Evolutionary conservation across 2,113 vertebrate genomes (phyloP).

Genomic region (Sciurus niger): DNA sequence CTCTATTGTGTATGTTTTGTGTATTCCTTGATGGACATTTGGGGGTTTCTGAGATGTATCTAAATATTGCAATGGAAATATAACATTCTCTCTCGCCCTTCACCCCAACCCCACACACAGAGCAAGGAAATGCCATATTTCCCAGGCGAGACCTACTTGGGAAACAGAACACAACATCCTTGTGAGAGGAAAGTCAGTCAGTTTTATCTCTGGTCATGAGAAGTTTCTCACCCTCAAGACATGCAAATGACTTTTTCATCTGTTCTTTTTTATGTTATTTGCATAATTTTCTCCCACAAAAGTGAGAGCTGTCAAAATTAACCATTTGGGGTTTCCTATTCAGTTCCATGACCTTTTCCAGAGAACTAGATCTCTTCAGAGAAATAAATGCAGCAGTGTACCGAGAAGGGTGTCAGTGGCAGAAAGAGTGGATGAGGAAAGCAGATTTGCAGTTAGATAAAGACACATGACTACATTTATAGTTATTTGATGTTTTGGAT

Average conservation of each 20-base stretch:
- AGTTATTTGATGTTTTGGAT: no score
- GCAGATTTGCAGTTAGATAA: not conserved
- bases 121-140: constrained; percentile 64
- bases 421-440: not conserved
- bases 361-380: not conserved
- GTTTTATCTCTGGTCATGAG: constrained; percentile 67
- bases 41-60: not conserved
- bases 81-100: not conserved
- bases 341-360: not conserved
- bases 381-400: not conserved
- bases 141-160: constrained; percentile 50
- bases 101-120: no score
- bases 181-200: constrained; percentile 63
- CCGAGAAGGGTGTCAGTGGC: not conserved
- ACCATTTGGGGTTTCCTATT: constrained; percentile 40
- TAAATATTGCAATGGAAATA: not conserved
- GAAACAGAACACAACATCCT: constrained; percentile 41
- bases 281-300: constrained; percentile 68
- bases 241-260: constrained; percentile 80
- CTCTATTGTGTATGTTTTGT: not conserved
- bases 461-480: no score
- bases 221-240: constrained; percentile 81
- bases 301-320: constrained; percentile 75
- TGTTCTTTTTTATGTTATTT: constrained; percentile 79
- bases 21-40: not conserved